Percentiles rank a stretch among this genome's conserved stretches.
Conservation (phyloP, 2,797 vertebrate genomes). For the Zalophus californianus region DNA sequence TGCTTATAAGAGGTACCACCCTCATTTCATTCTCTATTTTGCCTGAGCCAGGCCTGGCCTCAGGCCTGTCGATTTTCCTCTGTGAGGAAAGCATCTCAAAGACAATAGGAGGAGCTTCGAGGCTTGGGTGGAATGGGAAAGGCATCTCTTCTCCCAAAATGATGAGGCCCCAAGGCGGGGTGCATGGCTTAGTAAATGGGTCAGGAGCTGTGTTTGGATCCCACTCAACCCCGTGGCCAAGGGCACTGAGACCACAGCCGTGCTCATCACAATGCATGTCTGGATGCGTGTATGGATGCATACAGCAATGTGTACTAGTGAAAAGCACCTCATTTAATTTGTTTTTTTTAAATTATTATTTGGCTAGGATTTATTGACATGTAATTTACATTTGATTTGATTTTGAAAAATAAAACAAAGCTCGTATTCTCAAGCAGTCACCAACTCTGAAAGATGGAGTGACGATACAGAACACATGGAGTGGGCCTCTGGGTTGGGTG, state of each 20-base stretch:
- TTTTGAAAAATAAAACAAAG: slow-evolving; percentile 36
- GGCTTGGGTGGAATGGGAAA: background rate
- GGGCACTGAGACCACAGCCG: background rate
- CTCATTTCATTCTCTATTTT: background rate
- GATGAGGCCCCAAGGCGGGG: background rate
- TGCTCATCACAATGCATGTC: background rate
- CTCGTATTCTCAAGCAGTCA: slow-evolving; percentile 7
- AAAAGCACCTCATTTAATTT: background rate
- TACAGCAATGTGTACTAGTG: background rate
- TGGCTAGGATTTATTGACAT: background rate
- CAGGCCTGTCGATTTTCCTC: background rate
- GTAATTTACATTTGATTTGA: slow-evolving; percentile 12
- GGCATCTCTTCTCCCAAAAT: background rate
- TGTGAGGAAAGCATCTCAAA: background rate
- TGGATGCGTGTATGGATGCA: background rate
- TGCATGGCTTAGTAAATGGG: background rate
- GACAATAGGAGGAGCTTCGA: background rate
- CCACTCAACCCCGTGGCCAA: background rate
- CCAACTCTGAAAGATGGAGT: background rate
- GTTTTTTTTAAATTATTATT: background rate
- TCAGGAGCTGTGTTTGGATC: fast-evolving
- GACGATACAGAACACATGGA: background rate
- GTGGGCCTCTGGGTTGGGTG: background rate
- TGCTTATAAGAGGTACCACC: background rate
- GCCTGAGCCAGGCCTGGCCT: background rate